Percentiles rank a stretch among this genome's conserved stretches.
phyloP scores from a whole-genome alignment of 2,797 vertebrate genomes.

The Oreortyx pictus region DNA sequence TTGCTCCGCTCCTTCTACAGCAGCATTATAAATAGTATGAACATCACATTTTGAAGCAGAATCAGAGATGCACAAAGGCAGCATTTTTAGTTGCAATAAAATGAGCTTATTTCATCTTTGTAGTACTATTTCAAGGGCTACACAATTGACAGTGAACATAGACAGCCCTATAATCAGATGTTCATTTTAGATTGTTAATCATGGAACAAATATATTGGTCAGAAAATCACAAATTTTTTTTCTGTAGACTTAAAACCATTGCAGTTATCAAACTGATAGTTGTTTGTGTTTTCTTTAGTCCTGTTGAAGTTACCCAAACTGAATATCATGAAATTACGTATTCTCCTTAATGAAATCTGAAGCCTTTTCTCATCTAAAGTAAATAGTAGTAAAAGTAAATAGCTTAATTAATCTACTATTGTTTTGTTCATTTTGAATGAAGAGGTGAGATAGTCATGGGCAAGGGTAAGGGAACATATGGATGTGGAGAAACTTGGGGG shows the following conservation, averaged over 20 bases:
- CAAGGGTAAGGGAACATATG: neutral
- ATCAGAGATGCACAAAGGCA: neutral
- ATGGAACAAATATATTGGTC: conserved; percentile 57
- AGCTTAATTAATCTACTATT: conserved; percentile 70
- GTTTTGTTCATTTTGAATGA: conserved; percentile 57
- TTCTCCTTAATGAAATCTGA: conserved; percentile 61
- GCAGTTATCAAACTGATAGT: conserved; percentile 64
- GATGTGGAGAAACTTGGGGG: neutral
- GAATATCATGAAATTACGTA: conserved; percentile 75
- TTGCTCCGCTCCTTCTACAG: neutral
- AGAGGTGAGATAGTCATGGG: conserved; percentile 21
- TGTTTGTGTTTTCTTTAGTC: conserved; percentile 66
- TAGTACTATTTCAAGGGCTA: conserved; percentile 19
- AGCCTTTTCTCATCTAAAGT: conserved; percentile 47
- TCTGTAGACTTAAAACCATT: conserved; percentile 69
- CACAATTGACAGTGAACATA: conserved; percentile 49
- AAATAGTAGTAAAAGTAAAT: conserved; percentile 62
- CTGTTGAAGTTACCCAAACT: conserved; percentile 57
- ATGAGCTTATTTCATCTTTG: conserved; percentile 20
- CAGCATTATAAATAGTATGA: neutral
- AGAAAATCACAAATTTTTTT: conserved; percentile 68
- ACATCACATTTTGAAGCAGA: neutral
- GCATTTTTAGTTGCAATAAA: neutral
- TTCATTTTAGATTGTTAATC: conserved; percentile 46
- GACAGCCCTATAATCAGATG: conserved; percentile 40